These are phyloP conservation scores for Cavia aperea DNA, from an alignment of 2,113 vertebrate genomes.

Conservation along the genomic window DNA sequence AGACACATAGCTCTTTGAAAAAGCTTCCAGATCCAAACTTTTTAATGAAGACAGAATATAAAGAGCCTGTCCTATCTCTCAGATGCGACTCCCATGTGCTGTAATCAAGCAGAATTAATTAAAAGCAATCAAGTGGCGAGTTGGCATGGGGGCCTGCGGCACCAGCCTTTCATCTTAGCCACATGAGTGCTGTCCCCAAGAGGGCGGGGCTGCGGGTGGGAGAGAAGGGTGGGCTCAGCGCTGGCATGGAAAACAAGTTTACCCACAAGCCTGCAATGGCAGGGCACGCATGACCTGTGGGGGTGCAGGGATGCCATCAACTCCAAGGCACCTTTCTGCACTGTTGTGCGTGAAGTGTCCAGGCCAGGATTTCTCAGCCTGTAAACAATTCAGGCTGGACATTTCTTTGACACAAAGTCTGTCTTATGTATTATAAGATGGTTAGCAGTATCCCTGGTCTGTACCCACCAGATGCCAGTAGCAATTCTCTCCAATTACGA, in stretches of 20 bases:
- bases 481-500: neutral
- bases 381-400: neutral
- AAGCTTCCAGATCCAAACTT: slow-evolving; percentile 68
- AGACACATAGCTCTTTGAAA: slow-evolving; percentile 70
- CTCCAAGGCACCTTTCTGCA: neutral
- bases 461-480: neutral
- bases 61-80: slow-evolving; percentile 71
- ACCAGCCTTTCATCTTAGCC: slow-evolving; percentile 68
- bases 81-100: slow-evolving; percentile 68
- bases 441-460: neutral
- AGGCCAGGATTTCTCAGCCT: neutral
- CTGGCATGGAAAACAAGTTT: neutral
- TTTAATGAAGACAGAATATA: slow-evolving; percentile 74
- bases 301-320: neutral
- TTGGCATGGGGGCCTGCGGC: slow-evolving; percentile 65
- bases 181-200: slow-evolving; percentile 40
- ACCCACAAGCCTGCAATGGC: neutral
- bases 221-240: neutral
- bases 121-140: slow-evolving; percentile 72
- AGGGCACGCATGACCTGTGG: neutral
- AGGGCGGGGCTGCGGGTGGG: neutral
- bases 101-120: slow-evolving; percentile 76
- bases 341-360: neutral
- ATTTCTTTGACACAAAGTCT: neutral
- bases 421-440: neutral